A percentile compares a stretch with the other conserved stretches of the same genome.
phyloP scores from a whole-genome alignment of 2,888 invertebrate species.

The Azorinus chamasolen region DNA sequence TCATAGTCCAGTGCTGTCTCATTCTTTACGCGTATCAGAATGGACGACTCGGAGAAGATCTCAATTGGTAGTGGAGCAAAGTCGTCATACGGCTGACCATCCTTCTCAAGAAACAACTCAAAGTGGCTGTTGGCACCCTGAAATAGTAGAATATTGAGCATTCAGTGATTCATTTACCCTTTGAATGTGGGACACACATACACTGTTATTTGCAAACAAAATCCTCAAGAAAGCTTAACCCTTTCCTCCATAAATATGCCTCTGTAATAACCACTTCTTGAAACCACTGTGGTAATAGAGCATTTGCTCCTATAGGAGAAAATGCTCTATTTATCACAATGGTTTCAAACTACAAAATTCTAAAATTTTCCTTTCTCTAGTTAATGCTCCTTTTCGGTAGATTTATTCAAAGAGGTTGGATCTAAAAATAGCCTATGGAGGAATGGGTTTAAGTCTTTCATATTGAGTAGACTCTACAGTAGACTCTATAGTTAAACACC shows the following conservation, averaged over 20 bases:
- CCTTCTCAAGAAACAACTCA: slow-evolving; percentile 68
- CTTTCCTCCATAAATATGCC: too few relatives aligned
- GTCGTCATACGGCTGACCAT: slow-evolving; percentile 74
- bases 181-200: too few relatives aligned
- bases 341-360: too few relatives aligned
- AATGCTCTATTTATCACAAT: too few relatives aligned
- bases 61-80: slow-evolving; percentile 76
- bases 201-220: too few relatives aligned
- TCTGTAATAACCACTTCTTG: too few relatives aligned
- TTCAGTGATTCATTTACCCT: not conserved
- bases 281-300: too few relatives aligned
- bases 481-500: too few relatives aligned
- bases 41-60: slow-evolving; percentile 75
- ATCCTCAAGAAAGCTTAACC: too few relatives aligned
- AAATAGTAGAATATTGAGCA: slow-evolving; percentile 9
- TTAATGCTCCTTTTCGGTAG: not conserved
- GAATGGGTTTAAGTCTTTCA: not conserved
- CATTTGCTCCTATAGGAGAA: too few relatives aligned
- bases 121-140: slow-evolving; percentile 81
- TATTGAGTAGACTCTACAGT: too few relatives aligned
- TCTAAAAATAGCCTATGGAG: not conserved
- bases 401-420: not conserved
- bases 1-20: slow-evolving; percentile 93
- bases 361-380: too few relatives aligned
- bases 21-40: slow-evolving; percentile 78